Percentiles rank a stretch among this genome's conserved stretches.
Conservation (phyloP, 1,140 invertebrate species). For the Oedothorax gibbosus region DNA sequence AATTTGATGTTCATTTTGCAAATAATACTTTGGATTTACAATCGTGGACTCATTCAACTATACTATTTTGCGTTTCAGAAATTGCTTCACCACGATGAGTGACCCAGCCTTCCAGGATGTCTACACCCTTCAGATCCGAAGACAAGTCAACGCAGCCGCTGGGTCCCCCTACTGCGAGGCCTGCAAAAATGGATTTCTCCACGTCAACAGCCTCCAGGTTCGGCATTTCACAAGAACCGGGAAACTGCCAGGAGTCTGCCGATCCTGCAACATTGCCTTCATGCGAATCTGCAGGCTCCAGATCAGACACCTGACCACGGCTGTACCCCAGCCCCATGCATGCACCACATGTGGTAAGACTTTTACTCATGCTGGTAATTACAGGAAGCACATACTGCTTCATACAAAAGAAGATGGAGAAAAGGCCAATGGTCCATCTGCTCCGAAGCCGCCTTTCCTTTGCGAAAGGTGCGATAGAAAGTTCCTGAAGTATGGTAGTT, state of each 20-base stretch:
- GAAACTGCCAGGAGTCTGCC: slow-evolving; percentile 45
- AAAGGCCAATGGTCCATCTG: not conserved
- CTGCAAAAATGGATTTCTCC: slow-evolving; percentile 43
- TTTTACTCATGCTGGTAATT: slow-evolving; percentile 64
- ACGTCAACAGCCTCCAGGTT: slow-evolving; percentile 49
- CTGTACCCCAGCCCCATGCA: slow-evolving; percentile 73
- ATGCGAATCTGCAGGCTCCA: slow-evolving; percentile 36
- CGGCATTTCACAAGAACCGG: slow-evolving; percentile 48
- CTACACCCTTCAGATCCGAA: slow-evolving; percentile 49
- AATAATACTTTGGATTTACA: too few species aligned
- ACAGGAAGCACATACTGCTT: slow-evolving; percentile 34
- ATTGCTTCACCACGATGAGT: slow-evolving; percentile 15
- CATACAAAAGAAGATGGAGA: slow-evolving; percentile 20
- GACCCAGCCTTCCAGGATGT: slow-evolving; percentile 32
- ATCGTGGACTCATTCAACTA: not conserved
- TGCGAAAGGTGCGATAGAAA: slow-evolving; percentile 25
- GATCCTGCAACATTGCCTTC: slow-evolving; percentile 38
- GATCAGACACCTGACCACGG: slow-evolving; percentile 71
- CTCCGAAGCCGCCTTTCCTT: slow-evolving; percentile 40
- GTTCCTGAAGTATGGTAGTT: slow-evolving; percentile 43
- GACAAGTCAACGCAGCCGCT: not conserved
- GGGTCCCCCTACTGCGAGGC: slow-evolving; percentile 45
- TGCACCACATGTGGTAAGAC: slow-evolving; percentile 65
- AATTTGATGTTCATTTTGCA: too few species aligned
- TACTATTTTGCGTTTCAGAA: not conserved